phyloP scores from a whole-genome alignment of 2,888 invertebrate genomes.

The Choristoneura rosaceana region DNA sequence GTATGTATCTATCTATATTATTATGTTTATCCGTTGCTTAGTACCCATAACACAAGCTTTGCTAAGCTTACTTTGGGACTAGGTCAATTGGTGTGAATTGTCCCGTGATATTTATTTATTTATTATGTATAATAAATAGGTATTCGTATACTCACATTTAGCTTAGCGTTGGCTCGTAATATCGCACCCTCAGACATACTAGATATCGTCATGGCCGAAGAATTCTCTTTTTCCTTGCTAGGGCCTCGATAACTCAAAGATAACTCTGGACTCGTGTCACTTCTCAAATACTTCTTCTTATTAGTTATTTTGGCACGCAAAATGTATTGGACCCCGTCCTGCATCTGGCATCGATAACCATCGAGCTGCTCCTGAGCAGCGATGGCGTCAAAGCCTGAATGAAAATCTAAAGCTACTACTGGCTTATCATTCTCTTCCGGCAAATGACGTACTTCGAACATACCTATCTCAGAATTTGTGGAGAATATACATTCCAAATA shows the following conservation, averaged over 20 bases:
- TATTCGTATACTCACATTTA: slow-evolving; percentile 22
- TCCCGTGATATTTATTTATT: too few species aligned
- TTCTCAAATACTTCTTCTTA: neutral
- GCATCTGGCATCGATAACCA: neutral
- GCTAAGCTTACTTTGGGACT: too few species aligned
- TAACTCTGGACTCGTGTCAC: neutral
- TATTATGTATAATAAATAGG: too few species aligned
- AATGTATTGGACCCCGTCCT: neutral
- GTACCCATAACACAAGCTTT: too few species aligned
- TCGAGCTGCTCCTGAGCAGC: slow-evolving; percentile 17
- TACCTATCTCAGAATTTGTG: slow-evolving; percentile 14
- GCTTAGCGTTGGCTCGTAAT: slow-evolving; percentile 26
- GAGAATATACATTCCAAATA: slow-evolving; percentile 18
- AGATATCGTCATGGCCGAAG: neutral
- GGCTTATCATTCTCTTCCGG: neutral
- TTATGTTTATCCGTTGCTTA: too few species aligned
- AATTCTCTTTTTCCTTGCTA: neutral
- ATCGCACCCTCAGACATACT: neutral
- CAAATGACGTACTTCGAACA: slow-evolving; percentile 14
- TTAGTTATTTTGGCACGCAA: slow-evolving; percentile 23
- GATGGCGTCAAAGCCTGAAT: slow-evolving; percentile 21
- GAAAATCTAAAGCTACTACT: slow-evolving; percentile 27
- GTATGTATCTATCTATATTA: too few species aligned
- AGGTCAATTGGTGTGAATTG: too few species aligned
- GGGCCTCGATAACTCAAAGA: neutral